Percentiles rank a stretch among this genome's conserved stretches.
Evolutionary conservation across 2,888 invertebrate genomes (phyloP).

Genomic region (Pharmacophagus antenor): DNA sequence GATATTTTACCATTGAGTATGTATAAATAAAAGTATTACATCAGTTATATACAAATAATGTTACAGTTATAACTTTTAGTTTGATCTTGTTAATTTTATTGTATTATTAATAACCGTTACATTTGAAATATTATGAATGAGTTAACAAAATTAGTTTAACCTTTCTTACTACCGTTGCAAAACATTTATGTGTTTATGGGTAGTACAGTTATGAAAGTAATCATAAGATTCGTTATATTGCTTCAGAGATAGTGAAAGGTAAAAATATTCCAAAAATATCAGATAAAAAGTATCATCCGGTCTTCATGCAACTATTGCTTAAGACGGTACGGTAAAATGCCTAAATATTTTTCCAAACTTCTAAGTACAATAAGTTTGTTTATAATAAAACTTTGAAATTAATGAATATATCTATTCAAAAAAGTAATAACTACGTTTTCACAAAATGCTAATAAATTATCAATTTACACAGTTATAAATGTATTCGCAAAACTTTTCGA

Average conservation of each 20-base stretch:
- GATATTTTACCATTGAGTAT: background rate
- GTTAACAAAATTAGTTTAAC: background rate
- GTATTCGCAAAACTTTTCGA: background rate
- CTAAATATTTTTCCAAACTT: background rate
- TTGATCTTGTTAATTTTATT: too few species aligned
- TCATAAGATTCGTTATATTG: slow-evolving; percentile 7
- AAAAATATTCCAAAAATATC: slow-evolving; percentile 4
- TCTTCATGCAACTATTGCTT: slow-evolving; percentile 1
- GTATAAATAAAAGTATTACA: too few species aligned
- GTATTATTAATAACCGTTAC: too few species aligned
- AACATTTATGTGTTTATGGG: slow-evolving; percentile 5
- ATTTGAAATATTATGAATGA: too few species aligned
- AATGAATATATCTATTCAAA: background rate
- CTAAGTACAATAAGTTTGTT: background rate
- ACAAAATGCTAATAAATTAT: background rate
- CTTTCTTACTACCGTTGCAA: slow-evolving; percentile 4
- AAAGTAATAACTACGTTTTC: background rate
- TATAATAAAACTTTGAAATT: background rate
- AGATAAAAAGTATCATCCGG: slow-evolving; percentile 2
- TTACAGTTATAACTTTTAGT: too few species aligned
- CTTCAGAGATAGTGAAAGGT: slow-evolving; percentile 11
- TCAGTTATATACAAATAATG: too few species aligned
- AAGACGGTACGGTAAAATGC: background rate
- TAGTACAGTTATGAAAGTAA: slow-evolving; percentile 13
- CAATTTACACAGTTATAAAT: background rate